Base-by-base conservation (phyloP, 2,113 vertebrate genomes). In the Laterallus jamaicensis region DNA sequence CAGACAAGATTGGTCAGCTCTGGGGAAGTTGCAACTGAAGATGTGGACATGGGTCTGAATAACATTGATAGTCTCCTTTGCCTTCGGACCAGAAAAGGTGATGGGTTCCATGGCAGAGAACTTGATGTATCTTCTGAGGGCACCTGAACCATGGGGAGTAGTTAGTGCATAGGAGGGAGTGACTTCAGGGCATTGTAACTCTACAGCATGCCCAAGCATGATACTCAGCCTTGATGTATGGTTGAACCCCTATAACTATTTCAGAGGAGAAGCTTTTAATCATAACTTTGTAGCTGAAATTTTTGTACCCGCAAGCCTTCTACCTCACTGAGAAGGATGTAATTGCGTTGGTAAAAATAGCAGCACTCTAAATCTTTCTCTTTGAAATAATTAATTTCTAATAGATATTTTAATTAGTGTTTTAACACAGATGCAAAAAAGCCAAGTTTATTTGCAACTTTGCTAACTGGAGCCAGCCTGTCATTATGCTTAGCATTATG, bases 301-400 rank as follows among this genome's bases (percentile, higher is more conserved):
- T 78, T 91, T 88, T 59, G 20, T 82, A 68, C 69, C 73, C 92
- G 60, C 29, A 82, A 88, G 26, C 40, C 28, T 90, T 85, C 74
- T 87, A 28, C 59, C 75, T 96, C n/a, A 9, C 56, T 25, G 59
- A 93, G 86, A 79, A 68, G 58, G 42, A 49, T 85, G 70, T 59
- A 78, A 94, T 96, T 89, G 71, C 37, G 26, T 24, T 37, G 14
- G 20, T 62, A 80, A 96, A 97, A 92, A 92, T 91, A 95, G 80
- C 42, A 81, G 49, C 63, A 62, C 28, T 52, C 25, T 40, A 71
- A 79, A 66, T 42, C 60, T 75, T 84, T 81, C 29, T 35, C 47
- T 93, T 92, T 64, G 76, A 78, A 93, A 85, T 49, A 52, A 71
- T 64, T 91, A 50, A 40, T 80, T 96, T 94, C 0, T 1, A 93